Base-by-base conservation (phyloP, 2,113 vertebrate species). In the Pelecanus crispus region DNA sequence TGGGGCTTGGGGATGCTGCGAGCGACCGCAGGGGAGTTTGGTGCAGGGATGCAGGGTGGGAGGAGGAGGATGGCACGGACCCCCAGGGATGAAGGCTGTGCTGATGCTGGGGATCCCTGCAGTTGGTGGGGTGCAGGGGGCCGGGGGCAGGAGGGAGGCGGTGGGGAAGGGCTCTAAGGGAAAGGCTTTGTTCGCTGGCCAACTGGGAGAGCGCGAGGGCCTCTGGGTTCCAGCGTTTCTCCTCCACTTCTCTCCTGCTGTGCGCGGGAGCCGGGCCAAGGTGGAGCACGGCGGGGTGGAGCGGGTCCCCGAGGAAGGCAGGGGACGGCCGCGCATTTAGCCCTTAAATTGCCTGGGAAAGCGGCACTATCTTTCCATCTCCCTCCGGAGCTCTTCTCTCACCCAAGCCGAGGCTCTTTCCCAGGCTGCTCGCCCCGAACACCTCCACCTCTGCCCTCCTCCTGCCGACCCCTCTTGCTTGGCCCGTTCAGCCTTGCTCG, bases 331-430 rank as follows among this genome's bases (percentile, higher is more conserved):
- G 5, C 2, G 31, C 28, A 2, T 81, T 74, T 58, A 75, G 93
- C 89, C 86, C 77, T 71, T 70, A 49, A 84, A 86, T 67, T 89
- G 91, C 95, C 93, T 96, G 94, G 91, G 95, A 97, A 96, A 94
- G 79, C 67, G 6, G 67, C 42, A 94, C 63, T 62, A 18, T 52
- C 86, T 88, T 71, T 70, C 63, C 83, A 44, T 47, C 55, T 88
- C 66, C 49, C 73, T 47, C 26, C 59, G 31, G 66, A 56, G 81
- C 55, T 90, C 87, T 92, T 82, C 85, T 61, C 49, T 71, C 88
- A 40, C 82, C 56, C 83, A 40, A 65, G 34, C 29, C 5, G 5
- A 50, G 38, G 61, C 58, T 5, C 9, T 73, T 95, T 95, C 93
- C 84, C 87, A 90, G 85, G 79, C 89, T 80, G 75, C 63, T 68